Evolutionary conservation across 2,888 invertebrate species (phyloP), one percentile per base, ranked within the genome.

Genomic region (Nomada fucata): DNA sequence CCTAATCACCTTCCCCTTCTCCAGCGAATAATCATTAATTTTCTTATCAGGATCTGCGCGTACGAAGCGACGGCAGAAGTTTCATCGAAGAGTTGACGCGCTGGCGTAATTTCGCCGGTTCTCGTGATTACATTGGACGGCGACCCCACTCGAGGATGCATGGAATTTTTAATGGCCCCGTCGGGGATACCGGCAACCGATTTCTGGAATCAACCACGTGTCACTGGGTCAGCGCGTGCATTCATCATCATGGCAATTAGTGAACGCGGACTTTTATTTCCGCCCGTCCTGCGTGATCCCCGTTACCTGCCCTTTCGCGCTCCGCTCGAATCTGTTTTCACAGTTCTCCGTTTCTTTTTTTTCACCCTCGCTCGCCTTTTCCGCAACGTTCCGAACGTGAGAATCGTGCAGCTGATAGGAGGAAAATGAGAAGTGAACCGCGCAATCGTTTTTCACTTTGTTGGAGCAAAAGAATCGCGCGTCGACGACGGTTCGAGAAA

Each of bases 131-230:
- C 61, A 65, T 61, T 63, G 80, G 75, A 74, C 67, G 74, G 67
- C 79, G 74, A 72, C 67, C 82, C 84, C 87, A 85, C 89, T 89
- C 89, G 83, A 77, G 82, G 87, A 89, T 89, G 89, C 89, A 89
- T 89, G 88, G 89, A 89, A 89, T 89, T 89, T 89, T 89, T 89
- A 89, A 89, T 89, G 83, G 86, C 57, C 72, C 80, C 81, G 76
- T 29, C 76, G 85, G 72, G 71, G 59, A 67, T 71, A 67, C 68
- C 64, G 50, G 68, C 72, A 86, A 78, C 84, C 85, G 86, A 82
- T 80, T 87, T 80, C 80, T 76, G 65, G 74, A 84, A 88, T 86
- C 86, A 79, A 77, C 78, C 82, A 79, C 82, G 80, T 84, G 89
- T 87, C 84, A 88, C 83, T 86, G 83, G 87, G 88, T 88, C 88